Percentiles rank a stretch among this genome's conserved stretches.
Conservation (phyloP, 2,888 invertebrate species). For the Ophion costatus region DNA sequence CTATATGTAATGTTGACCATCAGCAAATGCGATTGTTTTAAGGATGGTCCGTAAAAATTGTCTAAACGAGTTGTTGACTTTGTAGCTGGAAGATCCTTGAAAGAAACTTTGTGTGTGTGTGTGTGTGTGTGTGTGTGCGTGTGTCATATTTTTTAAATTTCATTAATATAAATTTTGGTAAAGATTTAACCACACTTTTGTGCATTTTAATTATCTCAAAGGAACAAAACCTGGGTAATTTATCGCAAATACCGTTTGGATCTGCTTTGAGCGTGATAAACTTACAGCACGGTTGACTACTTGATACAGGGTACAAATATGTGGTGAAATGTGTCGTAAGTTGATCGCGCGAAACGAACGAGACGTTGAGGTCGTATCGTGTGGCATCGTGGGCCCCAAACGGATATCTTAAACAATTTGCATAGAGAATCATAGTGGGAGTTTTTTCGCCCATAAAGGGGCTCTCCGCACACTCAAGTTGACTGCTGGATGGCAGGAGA, state of each 20-base stretch:
- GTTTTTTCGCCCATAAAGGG: constrained; percentile 82
- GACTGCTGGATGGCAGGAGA: constrained; percentile 71
- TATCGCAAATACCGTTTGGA: neutral
- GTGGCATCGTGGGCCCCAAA: constrained; percentile 62
- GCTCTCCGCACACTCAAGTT: constrained; percentile 77
- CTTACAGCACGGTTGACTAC: constrained; percentile 20
- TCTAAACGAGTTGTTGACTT: too few species aligned
- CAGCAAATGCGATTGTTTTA: too few species aligned
- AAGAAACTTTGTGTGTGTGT: too few species aligned
- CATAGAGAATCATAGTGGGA: constrained; percentile 83
- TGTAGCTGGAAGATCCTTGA: too few species aligned
- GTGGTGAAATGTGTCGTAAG: constrained; percentile 8
- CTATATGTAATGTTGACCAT: too few species aligned
- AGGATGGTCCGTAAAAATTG: too few species aligned
- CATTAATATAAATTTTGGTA: neutral
- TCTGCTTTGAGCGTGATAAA: neutral
- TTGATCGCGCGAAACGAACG: constrained; percentile 33
- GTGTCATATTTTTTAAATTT: neutral
- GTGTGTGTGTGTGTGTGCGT: too few species aligned
- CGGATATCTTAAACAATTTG: constrained; percentile 84
- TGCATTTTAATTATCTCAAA: neutral
- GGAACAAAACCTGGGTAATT: neutral
- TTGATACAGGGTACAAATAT: neutral
- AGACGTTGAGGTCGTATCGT: constrained; percentile 38
- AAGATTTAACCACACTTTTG: neutral